These are phyloP conservation scores for Semaprochilodus insignis DNA, from an alignment of 2,797 vertebrate species.

Conservation along the genomic window DNA sequence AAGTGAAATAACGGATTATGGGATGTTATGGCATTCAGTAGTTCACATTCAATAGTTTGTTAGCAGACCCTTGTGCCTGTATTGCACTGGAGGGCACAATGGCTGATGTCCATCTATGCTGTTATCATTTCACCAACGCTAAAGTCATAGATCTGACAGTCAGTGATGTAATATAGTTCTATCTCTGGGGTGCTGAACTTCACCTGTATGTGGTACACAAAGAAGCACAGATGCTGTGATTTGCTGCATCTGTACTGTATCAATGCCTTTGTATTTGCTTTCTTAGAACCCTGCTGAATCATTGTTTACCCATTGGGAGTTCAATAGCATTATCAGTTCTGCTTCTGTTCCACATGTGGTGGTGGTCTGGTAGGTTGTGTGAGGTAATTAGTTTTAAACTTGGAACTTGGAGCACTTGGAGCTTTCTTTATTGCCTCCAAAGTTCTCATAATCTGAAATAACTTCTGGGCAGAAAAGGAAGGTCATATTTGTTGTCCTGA, in stretches of 20 bases:
- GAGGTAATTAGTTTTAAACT: slow-evolving; percentile 8
- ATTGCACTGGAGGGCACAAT: not conserved
- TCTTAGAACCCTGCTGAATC: slow-evolving; percentile 21
- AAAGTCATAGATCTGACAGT: too few species aligned
- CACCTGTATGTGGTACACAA: not conserved
- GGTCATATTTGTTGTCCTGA: not conserved
- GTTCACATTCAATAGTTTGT: not conserved
- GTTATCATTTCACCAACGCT: not conserved
- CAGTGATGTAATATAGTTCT: not conserved
- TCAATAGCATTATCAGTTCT: slow-evolving; percentile 26
- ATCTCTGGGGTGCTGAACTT: not conserved
- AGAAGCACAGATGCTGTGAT: slow-evolving; percentile 1
- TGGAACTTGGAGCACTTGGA: not conserved
- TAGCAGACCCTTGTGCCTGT: not conserved
- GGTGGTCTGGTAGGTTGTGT: not conserved
- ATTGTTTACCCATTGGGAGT: slow-evolving; percentile 29
- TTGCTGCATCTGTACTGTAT: not conserved
- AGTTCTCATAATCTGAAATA: not conserved
- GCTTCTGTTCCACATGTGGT: slow-evolving; percentile 6
- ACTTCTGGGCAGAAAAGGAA: not conserved
- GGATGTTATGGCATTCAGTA: too few species aligned
- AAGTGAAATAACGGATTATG: not conserved
- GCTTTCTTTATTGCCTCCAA: not conserved
- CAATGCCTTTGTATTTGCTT: slow-evolving; percentile 11
- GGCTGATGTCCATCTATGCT: not conserved